Evolutionary conservation across 2,113 vertebrate species (phyloP).

Genomic region (Ophthalmolycus amberensis): DNA sequence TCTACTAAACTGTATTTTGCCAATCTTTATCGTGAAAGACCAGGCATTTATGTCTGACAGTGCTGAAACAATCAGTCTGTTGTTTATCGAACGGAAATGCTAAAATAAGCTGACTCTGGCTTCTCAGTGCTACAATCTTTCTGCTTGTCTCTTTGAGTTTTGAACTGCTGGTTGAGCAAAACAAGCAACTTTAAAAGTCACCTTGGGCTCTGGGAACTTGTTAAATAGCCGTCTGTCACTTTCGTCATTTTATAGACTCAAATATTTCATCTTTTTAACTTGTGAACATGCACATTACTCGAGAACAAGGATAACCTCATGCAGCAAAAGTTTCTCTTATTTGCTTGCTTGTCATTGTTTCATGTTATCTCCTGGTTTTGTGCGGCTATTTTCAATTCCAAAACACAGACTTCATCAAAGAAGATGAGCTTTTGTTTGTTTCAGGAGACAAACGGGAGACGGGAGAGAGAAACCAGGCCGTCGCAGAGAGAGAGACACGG

Average conservation of each 20-base stretch:
- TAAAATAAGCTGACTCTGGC: neutral
- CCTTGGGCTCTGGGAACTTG: neutral
- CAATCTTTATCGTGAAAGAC: neutral
- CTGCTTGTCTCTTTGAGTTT: neutral
- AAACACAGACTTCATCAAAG: conserved; percentile 40
- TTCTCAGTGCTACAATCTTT: neutral
- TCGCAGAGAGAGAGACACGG: neutral
- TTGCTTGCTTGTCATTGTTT: neutral
- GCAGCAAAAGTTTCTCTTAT: neutral
- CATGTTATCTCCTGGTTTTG: neutral
- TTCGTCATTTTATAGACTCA: neutral
- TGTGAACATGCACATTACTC: neutral
- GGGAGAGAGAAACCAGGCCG: neutral
- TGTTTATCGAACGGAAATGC: neutral
- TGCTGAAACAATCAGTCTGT: neutral
- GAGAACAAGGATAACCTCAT: neutral
- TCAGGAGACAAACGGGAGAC: conserved; percentile 16
- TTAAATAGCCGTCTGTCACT: neutral
- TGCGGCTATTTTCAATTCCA: conserved; percentile 18
- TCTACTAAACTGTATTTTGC: neutral
- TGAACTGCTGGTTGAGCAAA: neutral
- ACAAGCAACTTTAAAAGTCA: neutral
- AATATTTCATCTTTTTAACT: neutral
- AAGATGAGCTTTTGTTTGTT: conserved; percentile 37
- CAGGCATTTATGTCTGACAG: neutral